These are phyloP conservation scores for Paraplagusia blochii DNA, from an alignment of 2,113 vertebrate species.

Conservation along the genomic window DNA sequence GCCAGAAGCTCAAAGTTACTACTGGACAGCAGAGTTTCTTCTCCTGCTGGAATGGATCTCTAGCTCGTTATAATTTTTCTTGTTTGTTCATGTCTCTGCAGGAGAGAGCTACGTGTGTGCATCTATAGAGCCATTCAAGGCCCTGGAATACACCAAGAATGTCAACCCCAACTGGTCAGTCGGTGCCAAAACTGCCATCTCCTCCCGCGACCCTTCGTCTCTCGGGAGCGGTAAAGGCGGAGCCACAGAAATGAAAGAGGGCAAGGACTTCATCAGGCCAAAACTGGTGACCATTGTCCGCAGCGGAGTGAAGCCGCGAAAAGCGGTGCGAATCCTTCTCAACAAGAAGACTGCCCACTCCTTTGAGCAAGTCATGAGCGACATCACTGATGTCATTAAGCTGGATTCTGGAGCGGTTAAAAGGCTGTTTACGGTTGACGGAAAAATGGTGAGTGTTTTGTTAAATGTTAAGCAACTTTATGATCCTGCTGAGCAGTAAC, in stretches of 20 bases:
- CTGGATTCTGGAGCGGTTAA: conserved; percentile 94
- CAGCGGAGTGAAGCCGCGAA: conserved; percentile 95
- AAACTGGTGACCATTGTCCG: conserved; percentile 97
- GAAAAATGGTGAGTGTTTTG: conserved; percentile 85
- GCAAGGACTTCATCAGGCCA: conserved; percentile 93
- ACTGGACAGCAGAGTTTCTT: no score
- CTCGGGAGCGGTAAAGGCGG: conserved; percentile 82
- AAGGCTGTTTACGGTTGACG: conserved; percentile 92
- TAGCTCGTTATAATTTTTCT: no score
- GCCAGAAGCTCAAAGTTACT: no score
- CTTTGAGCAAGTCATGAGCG: conserved; percentile 95
- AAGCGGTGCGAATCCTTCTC: conserved; percentile 91
- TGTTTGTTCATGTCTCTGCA: conserved; percentile 55
- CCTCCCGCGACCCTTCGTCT: conserved; percentile 79
- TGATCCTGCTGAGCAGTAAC: neutral
- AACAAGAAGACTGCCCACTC: conserved; percentile 99
- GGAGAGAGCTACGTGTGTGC: conserved; percentile 97
- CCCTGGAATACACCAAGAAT: conserved; percentile 95
- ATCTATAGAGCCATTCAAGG: conserved; percentile 95
- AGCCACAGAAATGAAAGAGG: conserved; percentile 81
- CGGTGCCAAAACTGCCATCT: conserved; percentile 80
- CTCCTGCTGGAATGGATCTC: no score
- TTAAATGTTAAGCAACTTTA: neutral
- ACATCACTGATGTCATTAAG: conserved; percentile 96
- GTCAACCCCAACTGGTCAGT: conserved; percentile 98